phyloP scores from a whole-genome alignment of 2,113 vertebrate species.

The Syngnathoides biaculeatus region DNA sequence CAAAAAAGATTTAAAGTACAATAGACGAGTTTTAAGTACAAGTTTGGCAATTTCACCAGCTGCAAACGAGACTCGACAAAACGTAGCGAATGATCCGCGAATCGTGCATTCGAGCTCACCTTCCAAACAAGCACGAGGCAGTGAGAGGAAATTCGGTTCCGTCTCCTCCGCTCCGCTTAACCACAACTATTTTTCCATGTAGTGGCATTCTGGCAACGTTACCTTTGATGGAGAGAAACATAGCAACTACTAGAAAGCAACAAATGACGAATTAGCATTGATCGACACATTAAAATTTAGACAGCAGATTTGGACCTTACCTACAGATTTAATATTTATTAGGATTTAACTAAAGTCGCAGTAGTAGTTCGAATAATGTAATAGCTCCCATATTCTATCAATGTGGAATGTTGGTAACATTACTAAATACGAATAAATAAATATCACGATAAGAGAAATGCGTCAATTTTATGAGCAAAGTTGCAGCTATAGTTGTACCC shows the following conservation, averaged over 20 bases:
- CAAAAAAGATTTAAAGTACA: no score
- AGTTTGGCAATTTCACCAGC: no score
- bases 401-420: not conserved
- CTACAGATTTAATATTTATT: not conserved
- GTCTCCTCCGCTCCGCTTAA: conserved; percentile 81
- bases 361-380: not conserved
- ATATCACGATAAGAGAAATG: not conserved
- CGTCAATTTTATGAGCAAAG: not conserved
- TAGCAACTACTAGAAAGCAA: not conserved
- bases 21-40: no score
- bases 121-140: conserved; percentile 83
- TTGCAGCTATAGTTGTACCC: not conserved
- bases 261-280: not conserved
- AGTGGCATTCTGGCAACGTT: conserved; percentile 76
- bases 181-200: conserved; percentile 80
- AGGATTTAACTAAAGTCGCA: not conserved
- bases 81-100: no score
- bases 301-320: not conserved
- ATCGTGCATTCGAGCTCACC: conserved; percentile 64
- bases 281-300: not conserved
- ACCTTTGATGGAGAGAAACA: conserved; percentile 32
- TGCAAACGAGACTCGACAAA: not conserved
- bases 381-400: not conserved
- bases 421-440: not conserved
- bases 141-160: conserved; percentile 83